These are phyloP conservation scores for Lethenteron reissneri DNA, from an alignment of 2,113 vertebrate genomes.

Conservation along the genomic window DNA sequence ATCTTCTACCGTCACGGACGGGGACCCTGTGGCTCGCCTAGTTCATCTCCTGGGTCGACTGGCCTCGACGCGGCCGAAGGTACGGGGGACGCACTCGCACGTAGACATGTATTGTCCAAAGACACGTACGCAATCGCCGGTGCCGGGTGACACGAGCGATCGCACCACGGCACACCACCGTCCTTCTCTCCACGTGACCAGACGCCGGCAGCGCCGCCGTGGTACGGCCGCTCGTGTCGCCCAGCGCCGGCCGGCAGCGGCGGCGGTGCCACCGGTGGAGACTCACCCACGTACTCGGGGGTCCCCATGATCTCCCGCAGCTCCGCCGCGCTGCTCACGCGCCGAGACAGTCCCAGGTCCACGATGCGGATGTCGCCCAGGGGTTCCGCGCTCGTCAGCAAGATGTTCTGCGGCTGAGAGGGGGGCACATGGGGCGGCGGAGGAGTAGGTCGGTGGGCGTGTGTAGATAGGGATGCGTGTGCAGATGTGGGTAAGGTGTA, in stretches of 20 bases:
- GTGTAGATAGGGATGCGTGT: background rate
- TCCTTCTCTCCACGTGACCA: too few relatives aligned
- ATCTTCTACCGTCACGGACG: too few relatives aligned
- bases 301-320: constrained; percentile 80
- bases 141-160: too few relatives aligned
- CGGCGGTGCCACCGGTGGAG: background rate
- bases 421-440: background rate
- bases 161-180: background rate
- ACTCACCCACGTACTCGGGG: constrained; percentile 84
- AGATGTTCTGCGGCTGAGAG: constrained; percentile 63
- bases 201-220: too few relatives aligned
- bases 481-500: background rate
- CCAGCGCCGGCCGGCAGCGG: background rate
- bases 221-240: too few relatives aligned
- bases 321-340: constrained; percentile 52
- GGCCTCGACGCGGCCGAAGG: too few relatives aligned
- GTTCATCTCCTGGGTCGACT: too few relatives aligned
- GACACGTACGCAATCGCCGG: background rate
- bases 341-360: constrained; percentile 75
- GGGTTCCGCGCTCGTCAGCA: constrained; percentile 50
- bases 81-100: too few relatives aligned
- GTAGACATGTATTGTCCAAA: too few relatives aligned
- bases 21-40: too few relatives aligned
- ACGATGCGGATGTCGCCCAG: constrained; percentile 75
- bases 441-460: background rate